These are phyloP conservation scores for Pterophyllum scalare DNA, from an alignment of 2,113 vertebrate species.

Conservation along the genomic window DNA sequence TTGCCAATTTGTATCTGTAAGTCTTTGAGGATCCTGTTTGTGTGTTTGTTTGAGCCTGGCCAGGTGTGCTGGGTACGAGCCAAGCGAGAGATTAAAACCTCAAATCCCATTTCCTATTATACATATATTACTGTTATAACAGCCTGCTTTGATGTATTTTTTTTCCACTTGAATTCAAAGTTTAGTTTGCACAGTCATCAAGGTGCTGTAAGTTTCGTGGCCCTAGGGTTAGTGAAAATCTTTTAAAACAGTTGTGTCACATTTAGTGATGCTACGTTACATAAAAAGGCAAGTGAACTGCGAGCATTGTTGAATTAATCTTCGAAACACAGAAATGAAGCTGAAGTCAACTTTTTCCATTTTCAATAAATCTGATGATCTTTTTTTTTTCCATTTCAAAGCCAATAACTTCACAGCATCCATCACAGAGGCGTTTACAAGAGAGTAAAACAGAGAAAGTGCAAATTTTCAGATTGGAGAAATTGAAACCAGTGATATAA, in stretches of 20 bases:
- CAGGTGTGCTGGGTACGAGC: constrained; percentile 74
- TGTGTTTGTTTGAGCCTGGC: constrained; percentile 75
- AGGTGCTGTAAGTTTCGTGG: constrained; percentile 42
- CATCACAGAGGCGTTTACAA: background rate
- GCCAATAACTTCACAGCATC: too few relatives aligned
- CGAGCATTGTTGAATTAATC: background rate
- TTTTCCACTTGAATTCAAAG: constrained; percentile 49
- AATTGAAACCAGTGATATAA: background rate
- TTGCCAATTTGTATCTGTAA: constrained; percentile 76
- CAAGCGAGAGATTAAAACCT: constrained; percentile 66
- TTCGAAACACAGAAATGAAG: background rate
- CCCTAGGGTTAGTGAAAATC: constrained; percentile 44
- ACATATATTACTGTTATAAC: constrained; percentile 61
- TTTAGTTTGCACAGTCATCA: constrained; percentile 50
- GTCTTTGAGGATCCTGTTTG: constrained; percentile 74
- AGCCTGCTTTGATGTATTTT: constrained; percentile 67
- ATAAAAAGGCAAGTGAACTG: background rate
- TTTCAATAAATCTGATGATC: background rate
- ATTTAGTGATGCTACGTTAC: background rate
- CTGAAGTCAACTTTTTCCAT: background rate
- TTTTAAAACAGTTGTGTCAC: constrained; percentile 22
- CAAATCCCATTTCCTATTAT: constrained; percentile 76
- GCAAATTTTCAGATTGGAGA: background rate
- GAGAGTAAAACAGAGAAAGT: background rate
- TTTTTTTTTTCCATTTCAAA: too few relatives aligned